Evolutionary conservation across 2,113 vertebrate species (phyloP).

Genomic region (Megaleporinus macrocephalus): DNA sequence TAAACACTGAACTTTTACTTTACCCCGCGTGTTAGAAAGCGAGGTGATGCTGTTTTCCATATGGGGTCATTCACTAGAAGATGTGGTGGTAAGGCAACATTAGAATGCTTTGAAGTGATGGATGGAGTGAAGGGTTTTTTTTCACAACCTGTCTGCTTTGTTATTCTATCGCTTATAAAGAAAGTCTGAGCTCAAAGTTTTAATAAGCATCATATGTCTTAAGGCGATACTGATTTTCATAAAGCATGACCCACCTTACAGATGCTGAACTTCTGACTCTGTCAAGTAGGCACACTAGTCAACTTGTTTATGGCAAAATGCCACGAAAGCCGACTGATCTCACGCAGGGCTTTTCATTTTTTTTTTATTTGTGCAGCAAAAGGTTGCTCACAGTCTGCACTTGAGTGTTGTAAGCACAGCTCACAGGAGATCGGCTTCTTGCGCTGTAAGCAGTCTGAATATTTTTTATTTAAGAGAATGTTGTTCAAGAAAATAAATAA

Average conservation of each 20-base stretch:
- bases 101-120: conserved; percentile 1
- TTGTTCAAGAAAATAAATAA: too few relatives aligned
- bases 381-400: not conserved
- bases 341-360: too few relatives aligned
- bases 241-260: not conserved
- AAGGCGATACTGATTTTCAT: not conserved
- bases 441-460: too few relatives aligned
- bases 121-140: not conserved
- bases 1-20: not conserved
- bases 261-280: not conserved
- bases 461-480: too few relatives aligned
- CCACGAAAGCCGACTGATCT: not conserved
- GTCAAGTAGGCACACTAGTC: not conserved
- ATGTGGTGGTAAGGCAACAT: not conserved
- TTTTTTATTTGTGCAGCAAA: too few relatives aligned
- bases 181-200: not conserved
- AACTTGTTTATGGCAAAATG: not conserved
- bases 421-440: too few relatives aligned
- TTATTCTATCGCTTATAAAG: not conserved
- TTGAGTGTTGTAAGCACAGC: too few relatives aligned
- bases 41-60: not conserved
- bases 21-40: not conserved
- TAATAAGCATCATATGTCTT: not conserved
- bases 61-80: not conserved
- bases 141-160: not conserved